Evolutionary conservation across 2,797 vertebrate genomes (phyloP).

Genomic region (Pipistrellus kuhlii): DNA sequence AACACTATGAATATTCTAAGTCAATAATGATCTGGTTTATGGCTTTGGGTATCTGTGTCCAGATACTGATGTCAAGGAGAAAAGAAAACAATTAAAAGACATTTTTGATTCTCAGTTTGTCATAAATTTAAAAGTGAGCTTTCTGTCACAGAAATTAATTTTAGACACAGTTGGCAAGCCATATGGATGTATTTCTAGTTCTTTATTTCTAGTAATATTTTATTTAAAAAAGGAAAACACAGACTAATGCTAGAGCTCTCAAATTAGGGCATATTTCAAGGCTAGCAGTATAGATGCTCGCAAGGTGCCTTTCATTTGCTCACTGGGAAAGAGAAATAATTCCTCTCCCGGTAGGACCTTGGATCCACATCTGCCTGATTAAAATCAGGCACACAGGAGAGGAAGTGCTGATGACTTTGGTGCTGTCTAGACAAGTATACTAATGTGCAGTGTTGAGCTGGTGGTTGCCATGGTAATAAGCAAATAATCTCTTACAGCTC

Average conservation of each 20-base stretch:
- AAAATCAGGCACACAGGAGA: constrained; percentile 69
- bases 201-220: constrained; percentile 72
- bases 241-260: constrained; percentile 55
- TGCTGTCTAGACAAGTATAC: constrained; percentile 79
- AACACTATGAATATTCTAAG: neutral
- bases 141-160: constrained; percentile 73
- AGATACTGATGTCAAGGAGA: constrained; percentile 24
- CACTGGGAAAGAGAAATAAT: constrained; percentile 19
- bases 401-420: constrained; percentile 70
- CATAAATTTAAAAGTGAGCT: constrained; percentile 60
- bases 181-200: constrained; percentile 75
- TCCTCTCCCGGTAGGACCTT: constrained; percentile 59
- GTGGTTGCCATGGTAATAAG: constrained; percentile 79
- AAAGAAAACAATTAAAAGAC: constrained; percentile 42
- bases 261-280: constrained; percentile 59
- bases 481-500: constrained; percentile 76
- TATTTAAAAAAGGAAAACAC: constrained; percentile 67
- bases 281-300: constrained; percentile 49
- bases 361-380: constrained; percentile 71
- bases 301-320: constrained; percentile 6
- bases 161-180: constrained; percentile 75
- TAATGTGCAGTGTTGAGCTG: constrained; percentile 63
- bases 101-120: constrained; percentile 56
- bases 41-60: neutral
- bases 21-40: constrained; percentile 13